Percentiles rank a stretch among this genome's conserved stretches.
Evolutionary conservation across 2,797 vertebrate genomes (phyloP).

Genomic region (Silurus aristotelis): DNA sequence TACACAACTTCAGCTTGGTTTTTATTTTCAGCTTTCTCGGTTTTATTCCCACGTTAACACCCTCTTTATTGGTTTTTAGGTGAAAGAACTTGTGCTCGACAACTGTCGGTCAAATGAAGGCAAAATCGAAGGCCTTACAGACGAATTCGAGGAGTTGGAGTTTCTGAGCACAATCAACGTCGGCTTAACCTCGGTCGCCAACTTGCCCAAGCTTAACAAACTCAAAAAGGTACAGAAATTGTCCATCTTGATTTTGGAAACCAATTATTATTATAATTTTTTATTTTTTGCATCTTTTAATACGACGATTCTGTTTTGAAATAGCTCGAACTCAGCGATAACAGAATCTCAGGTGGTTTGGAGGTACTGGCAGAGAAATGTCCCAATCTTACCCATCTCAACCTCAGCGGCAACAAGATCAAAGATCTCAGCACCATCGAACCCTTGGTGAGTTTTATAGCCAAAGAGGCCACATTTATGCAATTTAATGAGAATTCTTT

Average conservation of each 20-base stretch:
- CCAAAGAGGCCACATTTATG: not conserved
- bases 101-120: constrained; percentile 96
- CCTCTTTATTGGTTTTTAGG: constrained; percentile 71
- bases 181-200: constrained; percentile 90
- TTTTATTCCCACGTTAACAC: not conserved
- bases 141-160: constrained; percentile 96
- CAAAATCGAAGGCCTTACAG: constrained; percentile 95
- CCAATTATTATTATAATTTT: accelerated
- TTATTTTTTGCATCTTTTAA: not conserved
- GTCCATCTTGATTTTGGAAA: not conserved
- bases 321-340: constrained; percentile 97
- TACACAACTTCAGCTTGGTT: not conserved
- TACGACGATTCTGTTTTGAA: not conserved
- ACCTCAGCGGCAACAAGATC: constrained; percentile 99
- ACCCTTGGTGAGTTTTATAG: constrained; percentile 85
- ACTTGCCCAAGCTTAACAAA: constrained; percentile 98
- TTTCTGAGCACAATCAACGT: constrained; percentile 99
- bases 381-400: constrained; percentile 98
- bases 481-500: not conserved
- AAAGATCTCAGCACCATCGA: constrained; percentile 99
- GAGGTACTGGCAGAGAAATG: constrained; percentile 97
- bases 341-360: constrained; percentile 98
- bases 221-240: constrained; percentile 88
- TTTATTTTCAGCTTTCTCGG: not conserved
- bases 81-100: constrained; percentile 97